Percentiles rank a stretch among this genome's conserved stretches.
These are phyloP conservation scores for Tenualosa thibaudeaui DNA, from an alignment of 2,797 vertebrate genomes.

Conservation along the genomic window DNA sequence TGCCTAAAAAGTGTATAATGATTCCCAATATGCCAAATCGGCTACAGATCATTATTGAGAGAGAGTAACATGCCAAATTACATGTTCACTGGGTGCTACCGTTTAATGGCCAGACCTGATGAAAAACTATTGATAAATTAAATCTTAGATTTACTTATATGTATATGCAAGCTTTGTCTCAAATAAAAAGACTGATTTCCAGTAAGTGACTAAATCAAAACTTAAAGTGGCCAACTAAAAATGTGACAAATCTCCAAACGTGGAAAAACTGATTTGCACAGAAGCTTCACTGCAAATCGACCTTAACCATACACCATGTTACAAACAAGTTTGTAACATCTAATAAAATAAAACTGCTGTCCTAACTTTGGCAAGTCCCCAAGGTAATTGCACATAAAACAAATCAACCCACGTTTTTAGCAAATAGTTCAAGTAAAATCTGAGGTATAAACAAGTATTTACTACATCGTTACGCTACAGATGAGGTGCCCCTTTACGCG, in stretches of 20 bases:
- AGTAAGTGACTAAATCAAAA: neutral
- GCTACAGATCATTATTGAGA: neutral
- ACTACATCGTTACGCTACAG: neutral
- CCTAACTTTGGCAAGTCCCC: slow-evolving; percentile 16
- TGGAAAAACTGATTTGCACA: neutral
- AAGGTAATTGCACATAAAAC: neutral
- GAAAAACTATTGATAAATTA: neutral
- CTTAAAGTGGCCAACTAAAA: neutral
- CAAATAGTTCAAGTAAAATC: neutral
- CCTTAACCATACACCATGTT: neutral
- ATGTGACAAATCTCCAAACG: neutral
- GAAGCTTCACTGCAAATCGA: neutral
- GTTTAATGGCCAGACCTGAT: neutral
- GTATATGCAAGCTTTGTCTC: neutral
- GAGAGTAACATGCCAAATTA: neutral
- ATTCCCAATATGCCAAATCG: neutral
- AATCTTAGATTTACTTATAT: neutral
- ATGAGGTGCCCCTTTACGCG: neutral
- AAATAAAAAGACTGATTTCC: neutral
- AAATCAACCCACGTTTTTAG: neutral
- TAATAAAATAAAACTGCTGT: neutral
- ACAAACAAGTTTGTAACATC: neutral
- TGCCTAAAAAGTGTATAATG: neutral
- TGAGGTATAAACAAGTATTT: neutral
- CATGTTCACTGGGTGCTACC: neutral